Conservation (phyloP, 1,140 invertebrate genomes). For the Aphelenchoides avenae region DNA sequence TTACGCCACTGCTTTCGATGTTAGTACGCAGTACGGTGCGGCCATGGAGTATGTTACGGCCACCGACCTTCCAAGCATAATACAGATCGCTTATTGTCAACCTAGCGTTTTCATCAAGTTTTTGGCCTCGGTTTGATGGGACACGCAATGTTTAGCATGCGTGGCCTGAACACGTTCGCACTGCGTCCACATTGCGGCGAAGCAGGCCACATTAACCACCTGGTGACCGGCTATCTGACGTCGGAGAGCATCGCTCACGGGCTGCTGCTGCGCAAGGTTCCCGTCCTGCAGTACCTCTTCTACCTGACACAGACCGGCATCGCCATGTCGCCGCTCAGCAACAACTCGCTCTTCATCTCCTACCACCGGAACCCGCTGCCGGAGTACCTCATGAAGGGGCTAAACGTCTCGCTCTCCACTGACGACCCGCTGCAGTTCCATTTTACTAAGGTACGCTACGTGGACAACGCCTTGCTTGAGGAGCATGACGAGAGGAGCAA, state of each 20-base stretch:
- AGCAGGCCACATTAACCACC: conserved; percentile 69
- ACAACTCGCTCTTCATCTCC: conserved; percentile 96
- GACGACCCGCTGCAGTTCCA: conserved; percentile 99
- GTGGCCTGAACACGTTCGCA: conserved; percentile 89
- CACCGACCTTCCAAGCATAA: no score
- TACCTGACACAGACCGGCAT: conserved; percentile 96
- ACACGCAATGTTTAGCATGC: no score
- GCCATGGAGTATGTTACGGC: no score
- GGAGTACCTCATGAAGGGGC: conserved; percentile 88
- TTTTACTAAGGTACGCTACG: conserved; percentile 98
- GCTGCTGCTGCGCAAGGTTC: conserved; percentile 87
- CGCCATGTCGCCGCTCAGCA: conserved; percentile 93
- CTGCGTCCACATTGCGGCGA: conserved; percentile 96
- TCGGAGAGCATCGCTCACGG: conserved; percentile 99
- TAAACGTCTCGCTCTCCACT: conserved; percentile 88
- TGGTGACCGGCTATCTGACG: conserved; percentile 82
- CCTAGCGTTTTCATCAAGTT: no score
- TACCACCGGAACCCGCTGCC: conserved; percentile 97
- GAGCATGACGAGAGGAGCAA: no score
- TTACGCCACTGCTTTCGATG: no score
- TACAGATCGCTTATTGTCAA: no score
- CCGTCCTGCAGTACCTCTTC: conserved; percentile 95
- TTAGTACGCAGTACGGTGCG: no score
- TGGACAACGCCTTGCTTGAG: no score
- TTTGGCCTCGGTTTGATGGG: no score